Conservation (phyloP, 2,797 vertebrate species). For the Sylvilagus floridanus region DNA sequence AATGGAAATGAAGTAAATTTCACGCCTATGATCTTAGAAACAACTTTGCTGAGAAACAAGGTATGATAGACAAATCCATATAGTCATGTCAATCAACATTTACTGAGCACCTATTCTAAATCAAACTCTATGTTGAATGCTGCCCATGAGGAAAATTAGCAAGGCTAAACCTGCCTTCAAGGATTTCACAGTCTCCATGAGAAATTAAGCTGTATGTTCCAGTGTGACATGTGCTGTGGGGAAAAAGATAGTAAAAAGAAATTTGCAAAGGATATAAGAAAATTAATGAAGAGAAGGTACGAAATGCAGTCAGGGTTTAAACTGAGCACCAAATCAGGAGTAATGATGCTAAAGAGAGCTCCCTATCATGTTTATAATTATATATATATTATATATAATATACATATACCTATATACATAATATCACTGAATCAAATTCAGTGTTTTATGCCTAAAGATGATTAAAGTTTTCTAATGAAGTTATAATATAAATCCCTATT, state of each 20-base stretch:
- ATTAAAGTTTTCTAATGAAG: neutral
- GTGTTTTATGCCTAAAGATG: neutral
- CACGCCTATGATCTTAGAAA: neutral
- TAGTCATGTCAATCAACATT: neutral
- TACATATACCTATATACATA: neutral
- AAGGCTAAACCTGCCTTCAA: neutral
- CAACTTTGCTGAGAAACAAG: constrained; percentile 1
- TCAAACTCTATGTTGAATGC: neutral
- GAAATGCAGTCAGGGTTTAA: neutral
- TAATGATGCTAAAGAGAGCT: neutral
- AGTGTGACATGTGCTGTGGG: neutral
- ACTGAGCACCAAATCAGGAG: neutral
- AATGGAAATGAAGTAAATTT: neutral
- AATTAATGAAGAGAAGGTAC: neutral
- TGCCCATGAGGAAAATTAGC: neutral
- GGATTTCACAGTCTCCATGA: neutral
- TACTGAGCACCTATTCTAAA: neutral
- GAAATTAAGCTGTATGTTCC: neutral
- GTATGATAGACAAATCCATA: neutral
- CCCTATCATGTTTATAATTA: neutral
- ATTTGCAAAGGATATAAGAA: neutral
- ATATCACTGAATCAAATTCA: neutral
- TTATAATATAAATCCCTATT: no score
- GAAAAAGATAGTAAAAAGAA: neutral
- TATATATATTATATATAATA: neutral